Conservation (phyloP, 2,797 vertebrate species). For the Otus scops region DNA sequence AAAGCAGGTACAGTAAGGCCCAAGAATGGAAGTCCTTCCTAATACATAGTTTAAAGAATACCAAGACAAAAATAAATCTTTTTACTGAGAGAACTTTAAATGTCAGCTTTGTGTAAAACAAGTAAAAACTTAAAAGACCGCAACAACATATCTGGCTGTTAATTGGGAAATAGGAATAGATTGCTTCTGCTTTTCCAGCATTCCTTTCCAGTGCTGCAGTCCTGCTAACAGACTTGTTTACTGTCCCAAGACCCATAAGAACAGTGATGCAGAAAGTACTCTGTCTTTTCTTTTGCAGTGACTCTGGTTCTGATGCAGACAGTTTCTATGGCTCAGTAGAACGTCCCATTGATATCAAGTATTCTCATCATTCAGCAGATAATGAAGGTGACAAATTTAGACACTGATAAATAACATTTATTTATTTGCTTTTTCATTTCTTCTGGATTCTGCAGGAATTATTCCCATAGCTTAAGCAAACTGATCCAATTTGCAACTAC, state of each 20-base stretch:
- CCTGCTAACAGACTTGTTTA: not conserved
- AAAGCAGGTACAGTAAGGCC: not conserved
- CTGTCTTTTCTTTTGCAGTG: slow-evolving; percentile 71
- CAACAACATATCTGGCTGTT: not conserved
- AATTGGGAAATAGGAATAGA: not conserved
- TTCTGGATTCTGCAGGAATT: not conserved
- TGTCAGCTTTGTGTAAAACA: not conserved
- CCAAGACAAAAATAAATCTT: not conserved
- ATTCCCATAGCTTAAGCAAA: not conserved
- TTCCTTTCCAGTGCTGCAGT: not conserved
- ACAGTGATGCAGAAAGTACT: not conserved
- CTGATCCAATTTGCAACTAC: not conserved
- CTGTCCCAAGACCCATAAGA: not conserved
- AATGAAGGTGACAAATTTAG: slow-evolving; percentile 75
- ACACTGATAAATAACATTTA: not conserved
- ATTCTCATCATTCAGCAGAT: slow-evolving; percentile 77
- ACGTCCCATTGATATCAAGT: slow-evolving; percentile 85
- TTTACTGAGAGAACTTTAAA: not conserved
- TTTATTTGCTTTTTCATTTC: not conserved
- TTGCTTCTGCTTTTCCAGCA: not conserved
- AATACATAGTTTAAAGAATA: not conserved
- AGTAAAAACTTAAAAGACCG: not conserved
- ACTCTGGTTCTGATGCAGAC: slow-evolving; percentile 87
- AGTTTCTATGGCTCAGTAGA: slow-evolving; percentile 93
- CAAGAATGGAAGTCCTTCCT: not conserved